These are phyloP conservation scores for Trachelus troglodyta DNA, from an alignment of 2,888 invertebrate species.

Conservation along the genomic window DNA sequence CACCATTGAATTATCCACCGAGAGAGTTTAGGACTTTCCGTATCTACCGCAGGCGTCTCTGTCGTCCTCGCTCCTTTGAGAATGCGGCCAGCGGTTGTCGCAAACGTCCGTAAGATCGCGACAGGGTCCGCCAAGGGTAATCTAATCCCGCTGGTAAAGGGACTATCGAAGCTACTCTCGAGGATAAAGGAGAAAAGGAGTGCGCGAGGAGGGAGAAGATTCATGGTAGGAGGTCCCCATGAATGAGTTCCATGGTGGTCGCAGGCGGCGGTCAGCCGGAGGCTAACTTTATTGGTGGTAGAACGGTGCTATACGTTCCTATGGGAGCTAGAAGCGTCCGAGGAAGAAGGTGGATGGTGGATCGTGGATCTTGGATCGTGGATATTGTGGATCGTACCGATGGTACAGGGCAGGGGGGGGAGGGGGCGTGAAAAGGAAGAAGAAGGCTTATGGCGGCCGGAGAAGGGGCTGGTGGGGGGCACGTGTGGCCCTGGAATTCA, in stretches of 20 bases:
- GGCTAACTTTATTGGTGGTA: slow-evolving; percentile 60
- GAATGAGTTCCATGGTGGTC: slow-evolving; percentile 68
- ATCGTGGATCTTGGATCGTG: no score
- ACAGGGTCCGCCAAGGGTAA: no score
- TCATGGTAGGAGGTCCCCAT: slow-evolving; percentile 71
- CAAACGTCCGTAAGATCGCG: no score
- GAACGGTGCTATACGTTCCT: slow-evolving; percentile 1
- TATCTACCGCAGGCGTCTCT: no score
- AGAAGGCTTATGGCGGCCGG: slow-evolving; percentile 41
- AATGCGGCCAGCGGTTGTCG: no score
- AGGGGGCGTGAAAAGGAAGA: slow-evolving; percentile 8
- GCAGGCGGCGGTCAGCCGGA: slow-evolving; percentile 54
- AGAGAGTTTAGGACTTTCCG: no score
- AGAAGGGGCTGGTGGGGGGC: slow-evolving; percentile 57
- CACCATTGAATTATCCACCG: no score
- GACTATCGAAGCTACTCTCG: no score
- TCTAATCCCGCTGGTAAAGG: no score
- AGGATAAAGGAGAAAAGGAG: slow-evolving; percentile 12
- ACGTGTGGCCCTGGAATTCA: slow-evolving; percentile 69
- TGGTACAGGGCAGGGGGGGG: background rate
- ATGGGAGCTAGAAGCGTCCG: slow-evolving; percentile 22
- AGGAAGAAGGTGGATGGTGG: slow-evolving; percentile 18
- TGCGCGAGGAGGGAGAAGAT: slow-evolving; percentile 43
- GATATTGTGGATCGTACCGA: background rate
- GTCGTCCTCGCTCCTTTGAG: no score